Evolutionary conservation across 1,140 invertebrate species (phyloP), one percentile per base, ranked within the genome.

Genomic region (Platorchestia sp.): DNA sequence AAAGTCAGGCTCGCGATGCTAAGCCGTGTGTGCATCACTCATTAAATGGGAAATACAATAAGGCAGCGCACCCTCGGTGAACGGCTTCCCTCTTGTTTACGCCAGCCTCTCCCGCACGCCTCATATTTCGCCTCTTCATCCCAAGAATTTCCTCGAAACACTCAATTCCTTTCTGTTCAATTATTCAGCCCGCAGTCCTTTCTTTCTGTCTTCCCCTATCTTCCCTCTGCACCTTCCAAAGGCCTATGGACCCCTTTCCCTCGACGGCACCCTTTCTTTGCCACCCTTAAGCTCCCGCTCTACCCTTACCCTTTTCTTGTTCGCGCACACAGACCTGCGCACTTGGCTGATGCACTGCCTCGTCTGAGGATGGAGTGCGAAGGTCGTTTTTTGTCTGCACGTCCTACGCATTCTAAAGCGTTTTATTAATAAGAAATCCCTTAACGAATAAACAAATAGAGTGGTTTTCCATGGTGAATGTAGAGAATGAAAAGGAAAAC

Each of bases 81-180:
- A 36, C 41, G 42, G 91, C 91, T 93, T 93, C 91, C 91, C 91
- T 93, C 91, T 93, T 93, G 91, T 93, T 93, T 93, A 93, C 91
- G 91, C 91, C 91, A 40, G 40, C 41, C 41, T 47, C 91, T 93
- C 91, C 91, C 43, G 91, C 91, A 93, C 91, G 43, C 43, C 91
- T 93, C 91, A 93, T 93, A 93, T 93, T 93, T 93, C 91, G 91
- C 91, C 91, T 44, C 91, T 93, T 93, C 91, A 93, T 45, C 91
- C 91, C 43, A 93, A 47, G 91, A 93, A 93, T 93, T 93, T 93
- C 91, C 91, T 93, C 91, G 44, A 93, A 93, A 45, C 91, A 93
- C 91, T 93, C 91, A 93, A 93, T 93, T 93, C 43, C 91, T 93
- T 47, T 93, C 91, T 93, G 91, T 93, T 93, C 91, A 93, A 93